Base-by-base conservation (phyloP, 2,113 vertebrate genomes). In the Microcebus griseorufus region DNA sequence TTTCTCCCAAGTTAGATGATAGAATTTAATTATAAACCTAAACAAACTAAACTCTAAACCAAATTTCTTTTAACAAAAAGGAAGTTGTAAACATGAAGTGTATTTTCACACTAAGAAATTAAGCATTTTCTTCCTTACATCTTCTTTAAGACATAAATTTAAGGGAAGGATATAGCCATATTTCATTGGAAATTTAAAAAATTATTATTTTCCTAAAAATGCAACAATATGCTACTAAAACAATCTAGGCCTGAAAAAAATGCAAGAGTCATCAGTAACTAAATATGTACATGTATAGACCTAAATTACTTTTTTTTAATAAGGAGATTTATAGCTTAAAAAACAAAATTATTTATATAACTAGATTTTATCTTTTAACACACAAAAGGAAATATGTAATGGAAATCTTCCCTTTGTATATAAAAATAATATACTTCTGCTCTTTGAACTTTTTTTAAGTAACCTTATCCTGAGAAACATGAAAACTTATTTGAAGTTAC, bases 61-160 rank as follows among this genome's bases (percentile, higher is more conserved):
- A 81, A 55, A 69, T 60, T 60, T 78, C 42, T 37, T 55, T 0
- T 45, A 69, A 9, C 34, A 88, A 6, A 62, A 80, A 20, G 64
- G 58, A 60, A 84, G 69, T 9, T 45, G 29, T 93, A 60, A 42
- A 42, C 6, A 53, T 37, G 48, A 88, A 48, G 9, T 27, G 17
- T 34, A 93, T 81, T 73, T 75, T 18, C 60, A 51, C 9, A 42
- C 4, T 88, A 64, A 67, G 37, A 92, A 96, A 91, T 67, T 32
- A 72, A 86, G 3, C 17, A 76, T 88, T 45, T 95, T 76, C 58
- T 51, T 10, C 64, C 7, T 67, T 55, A n/a, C 18, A 76, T 39
- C 22, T 84, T 16, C 48, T 86, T 93, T 84, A 88, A 93, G 45
- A 90, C 95, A 92, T 51, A 91, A 95, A 70, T 72, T 64, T 25